Evolutionary conservation across 2,797 vertebrate species (phyloP), one percentile per base, ranked within the genome.

Genomic region (Carcharodon carcharias): DNA sequence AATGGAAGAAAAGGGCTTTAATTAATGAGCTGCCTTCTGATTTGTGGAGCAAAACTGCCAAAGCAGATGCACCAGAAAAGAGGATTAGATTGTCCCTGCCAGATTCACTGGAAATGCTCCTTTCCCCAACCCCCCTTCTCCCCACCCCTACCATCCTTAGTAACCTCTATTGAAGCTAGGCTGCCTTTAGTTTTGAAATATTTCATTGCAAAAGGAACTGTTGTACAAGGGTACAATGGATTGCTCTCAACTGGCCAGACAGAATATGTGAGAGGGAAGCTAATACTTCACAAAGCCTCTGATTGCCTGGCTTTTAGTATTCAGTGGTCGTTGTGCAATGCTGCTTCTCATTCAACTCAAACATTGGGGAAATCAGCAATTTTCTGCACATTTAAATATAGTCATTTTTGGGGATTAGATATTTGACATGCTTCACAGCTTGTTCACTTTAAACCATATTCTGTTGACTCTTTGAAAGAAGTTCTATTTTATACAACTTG

Each of bases 31-130:
- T 98, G 98, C 97, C 98, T 98, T 99, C 99, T 99, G 98, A 98
- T 98, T 98, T 98, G 97, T 97, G 97, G 98, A 98, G 98, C 97
- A 98, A 98, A 98, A 98, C 96, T 97, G 97, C 97, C 98, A 97
- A 97, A 98, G 98, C 98, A 98, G 98, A 99, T 99, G 98, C 98
- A 98, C 97, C 96, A 97, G 98, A 97, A 98, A 98, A 98, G 98
- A 98, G 98, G 98, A 99, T 99, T 99, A 99, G 98, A 98, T 98
- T 97, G 98, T 98, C 98, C 97, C 98, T 98, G 98, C 97, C 97
- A 98, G 98, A 98, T 80, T 95, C 98, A 97, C 98, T 98, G 98
- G 98, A 98, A 97, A 97, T 98, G 98, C 97, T 97, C 97, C 98
- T 98, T 98, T 97, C 97, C 97, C 94, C 26, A 61, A 23, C 2